Base-by-base conservation (phyloP, 2,113 vertebrate species). In the Phrynosoma platyrhinos region DNA sequence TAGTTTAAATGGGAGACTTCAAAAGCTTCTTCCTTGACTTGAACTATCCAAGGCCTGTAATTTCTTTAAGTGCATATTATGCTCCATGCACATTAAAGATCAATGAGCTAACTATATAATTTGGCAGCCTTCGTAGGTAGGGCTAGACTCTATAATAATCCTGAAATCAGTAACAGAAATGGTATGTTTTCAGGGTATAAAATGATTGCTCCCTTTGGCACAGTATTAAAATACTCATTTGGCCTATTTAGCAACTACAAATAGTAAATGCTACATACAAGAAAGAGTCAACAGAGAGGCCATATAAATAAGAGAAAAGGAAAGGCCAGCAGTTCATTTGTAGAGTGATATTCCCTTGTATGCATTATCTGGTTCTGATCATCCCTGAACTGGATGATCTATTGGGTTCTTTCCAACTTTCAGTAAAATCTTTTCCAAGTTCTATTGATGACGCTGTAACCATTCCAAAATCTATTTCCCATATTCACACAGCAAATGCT, bases 101-200 rank as follows among this genome's bases (percentile, higher is more conserved):
- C 21, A 84, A 74, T 64, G 40, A 83, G 9, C 83, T 83, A 23
- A 83, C 23, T 42, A 92, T 42, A 83, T 40, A 79, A 1, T 81
- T 64, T 92, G 77, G 21, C 32, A 21, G 16, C 79, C 90, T 90
- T 80, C 30, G 86, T 30, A 4, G 88, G 25, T 13, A 88, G 87
- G 27, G 21, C 14, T 68, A 75, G 82, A 79, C 80, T 16, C 9
- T 89, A 30, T 14, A 84, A 89, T 40, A 81, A 71, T 53, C 64
- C 0, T 87, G 74, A 25, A 10, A 90, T 86, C 8, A 25, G 14
- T 47, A 27, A 77, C 77, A 68, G 16, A 77, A 20, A 36, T 90
- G 32, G 23, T 27, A 84, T 76, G 3, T 32, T 89, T 40, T 4
- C 89, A 86, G 1, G 2, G 21, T 0, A 0, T 82, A 87, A 77